Evolutionary conservation across 2,113 vertebrate species (phyloP).

Genomic region (Tragelaphus scriptus): DNA sequence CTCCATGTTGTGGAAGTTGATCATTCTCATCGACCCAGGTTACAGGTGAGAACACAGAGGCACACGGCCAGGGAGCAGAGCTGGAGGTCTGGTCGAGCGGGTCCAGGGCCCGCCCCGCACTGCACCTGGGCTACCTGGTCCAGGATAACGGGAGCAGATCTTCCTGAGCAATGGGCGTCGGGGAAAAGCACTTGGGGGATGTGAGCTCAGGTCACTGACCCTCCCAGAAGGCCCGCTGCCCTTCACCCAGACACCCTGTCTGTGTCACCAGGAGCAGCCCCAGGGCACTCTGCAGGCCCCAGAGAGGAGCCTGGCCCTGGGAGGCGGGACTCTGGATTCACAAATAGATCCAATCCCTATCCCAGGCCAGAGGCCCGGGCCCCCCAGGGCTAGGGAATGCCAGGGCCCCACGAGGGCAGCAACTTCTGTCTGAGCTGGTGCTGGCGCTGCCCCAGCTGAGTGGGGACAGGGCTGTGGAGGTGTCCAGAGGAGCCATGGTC

Average conservation of each 20-base stretch:
- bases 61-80: background rate
- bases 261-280: background rate
- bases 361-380: background rate
- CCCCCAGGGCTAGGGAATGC: background rate
- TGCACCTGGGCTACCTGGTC: background rate
- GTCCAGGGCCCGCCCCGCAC: rapidly evolving
- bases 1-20: background rate
- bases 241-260: background rate
- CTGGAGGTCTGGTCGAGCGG: rapidly evolving
- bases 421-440: background rate
- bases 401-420: background rate
- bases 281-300: background rate
- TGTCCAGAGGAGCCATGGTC: background rate
- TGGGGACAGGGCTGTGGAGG: background rate
- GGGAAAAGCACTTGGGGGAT: background rate
- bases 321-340: background rate
- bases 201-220: background rate
- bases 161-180: background rate
- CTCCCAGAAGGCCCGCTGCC: background rate
- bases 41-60: background rate
- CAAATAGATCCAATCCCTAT: background rate
- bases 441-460: background rate
- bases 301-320: background rate
- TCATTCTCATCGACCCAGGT: background rate
- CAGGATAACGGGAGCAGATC: background rate